Percentiles rank a stretch among this genome's conserved stretches.
These are phyloP conservation scores for Thripadectes ignobilis DNA, from an alignment of 2,797 vertebrate genomes.

Conservation along the genomic window DNA sequence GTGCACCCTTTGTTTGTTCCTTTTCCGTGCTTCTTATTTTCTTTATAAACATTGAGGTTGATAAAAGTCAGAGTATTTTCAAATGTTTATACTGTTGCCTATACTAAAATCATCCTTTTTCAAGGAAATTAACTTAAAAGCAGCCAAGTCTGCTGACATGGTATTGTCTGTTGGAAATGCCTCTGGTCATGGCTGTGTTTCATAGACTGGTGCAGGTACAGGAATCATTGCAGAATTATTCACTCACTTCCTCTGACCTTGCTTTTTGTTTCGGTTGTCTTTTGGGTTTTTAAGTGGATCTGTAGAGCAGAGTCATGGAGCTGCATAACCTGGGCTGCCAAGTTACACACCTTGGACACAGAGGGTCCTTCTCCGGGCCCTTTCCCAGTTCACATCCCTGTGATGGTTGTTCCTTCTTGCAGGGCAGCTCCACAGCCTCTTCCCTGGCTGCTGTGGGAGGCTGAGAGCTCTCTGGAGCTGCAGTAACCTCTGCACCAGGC, in stretches of 20 bases:
- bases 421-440: not conserved
- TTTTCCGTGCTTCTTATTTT: slow-evolving; percentile 15
- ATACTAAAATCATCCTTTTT: not conserved
- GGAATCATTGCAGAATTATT: not conserved
- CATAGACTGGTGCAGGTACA: not conserved
- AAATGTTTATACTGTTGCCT: not conserved
- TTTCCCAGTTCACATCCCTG: fast-evolving
- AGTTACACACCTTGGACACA: fast-evolving
- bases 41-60: slow-evolving; percentile 2
- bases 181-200: not conserved
- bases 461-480: not conserved
- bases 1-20: not conserved
- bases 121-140: not conserved
- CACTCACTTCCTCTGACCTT: not conserved
- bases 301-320: not conserved
- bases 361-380: not conserved
- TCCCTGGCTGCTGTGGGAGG: not conserved
- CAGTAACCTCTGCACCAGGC: not conserved
- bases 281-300: not conserved
- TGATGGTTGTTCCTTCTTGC: fast-evolving
- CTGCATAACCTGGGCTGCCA: not conserved
- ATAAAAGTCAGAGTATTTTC: slow-evolving; percentile 2
- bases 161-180: not conserved
- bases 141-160: not conserved
- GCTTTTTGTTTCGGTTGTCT: not conserved